Percentiles rank a stretch among this genome's conserved stretches.
These are phyloP conservation scores for Furcifer pardalis DNA, from an alignment of 2,797 vertebrate species.

Conservation along the genomic window DNA sequence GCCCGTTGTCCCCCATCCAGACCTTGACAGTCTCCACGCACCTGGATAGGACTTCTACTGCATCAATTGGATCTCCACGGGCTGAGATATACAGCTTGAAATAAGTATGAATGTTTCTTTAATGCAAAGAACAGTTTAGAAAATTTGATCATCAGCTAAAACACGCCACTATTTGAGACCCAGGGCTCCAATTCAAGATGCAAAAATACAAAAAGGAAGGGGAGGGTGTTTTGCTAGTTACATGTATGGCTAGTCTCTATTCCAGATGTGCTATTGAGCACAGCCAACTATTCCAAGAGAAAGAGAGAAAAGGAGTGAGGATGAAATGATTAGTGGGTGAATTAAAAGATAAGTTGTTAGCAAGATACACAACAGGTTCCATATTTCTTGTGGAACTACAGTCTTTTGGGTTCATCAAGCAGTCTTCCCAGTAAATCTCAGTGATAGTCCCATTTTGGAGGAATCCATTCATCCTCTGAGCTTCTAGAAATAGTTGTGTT, in stretches of 20 bases:
- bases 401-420: neutral
- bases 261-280: neutral
- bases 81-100: no score
- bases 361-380: neutral
- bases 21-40: no score
- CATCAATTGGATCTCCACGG: no score
- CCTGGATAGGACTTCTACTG: no score
- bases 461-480: slow-evolving; percentile 17
- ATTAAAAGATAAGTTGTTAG: neutral
- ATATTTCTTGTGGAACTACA: neutral
- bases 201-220: neutral
- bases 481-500: neutral
- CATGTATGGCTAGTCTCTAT: neutral
- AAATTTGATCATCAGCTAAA: neutral
- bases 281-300: neutral
- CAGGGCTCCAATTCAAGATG: neutral
- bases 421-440: neutral
- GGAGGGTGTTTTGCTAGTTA: neutral
- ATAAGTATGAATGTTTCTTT: no score
- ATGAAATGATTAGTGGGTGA: neutral
- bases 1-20: no score
- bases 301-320: neutral
- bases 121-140: neutral
- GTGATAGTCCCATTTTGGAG: neutral
- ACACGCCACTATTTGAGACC: neutral